phyloP scores from a whole-genome alignment of 2,888 invertebrate genomes.

The Zele albiditarsus region DNA sequence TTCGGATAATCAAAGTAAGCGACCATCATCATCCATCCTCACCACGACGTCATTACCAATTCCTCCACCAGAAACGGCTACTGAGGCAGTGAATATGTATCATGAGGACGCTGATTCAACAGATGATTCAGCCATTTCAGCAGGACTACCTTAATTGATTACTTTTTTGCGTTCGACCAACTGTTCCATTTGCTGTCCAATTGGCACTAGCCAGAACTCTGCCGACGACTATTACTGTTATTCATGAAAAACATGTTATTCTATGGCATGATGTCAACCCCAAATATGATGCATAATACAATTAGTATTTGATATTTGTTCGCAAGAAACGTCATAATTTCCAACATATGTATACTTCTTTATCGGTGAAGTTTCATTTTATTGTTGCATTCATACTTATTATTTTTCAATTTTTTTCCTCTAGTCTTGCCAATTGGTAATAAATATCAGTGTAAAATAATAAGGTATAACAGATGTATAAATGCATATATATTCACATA shows the following conservation, averaged over 20 bases:
- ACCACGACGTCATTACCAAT: slow-evolving; percentile 42
- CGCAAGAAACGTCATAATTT: not conserved
- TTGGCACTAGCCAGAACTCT: not conserved
- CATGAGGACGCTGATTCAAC: slow-evolving; percentile 58
- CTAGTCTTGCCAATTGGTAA: not conserved
- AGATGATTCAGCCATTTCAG: slow-evolving; percentile 51
- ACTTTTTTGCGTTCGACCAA: too few relatives aligned
- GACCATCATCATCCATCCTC: slow-evolving; percentile 26
- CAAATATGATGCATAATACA: not conserved
- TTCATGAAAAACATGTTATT: too few relatives aligned
- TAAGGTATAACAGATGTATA: too few relatives aligned
- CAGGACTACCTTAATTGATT: slow-evolving; percentile 46
- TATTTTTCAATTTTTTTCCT: not conserved
- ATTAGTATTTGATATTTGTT: not conserved
- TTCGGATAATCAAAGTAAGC: slow-evolving; percentile 52
- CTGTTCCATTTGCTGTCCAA: too few relatives aligned
- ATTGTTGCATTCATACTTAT: not conserved
- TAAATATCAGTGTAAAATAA: not conserved
- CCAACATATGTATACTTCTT: not conserved
- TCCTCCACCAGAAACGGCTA: slow-evolving; percentile 63
- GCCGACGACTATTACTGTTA: not conserved
- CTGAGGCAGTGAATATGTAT: slow-evolving; percentile 65
- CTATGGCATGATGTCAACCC: not conserved
- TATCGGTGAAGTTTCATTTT: not conserved
- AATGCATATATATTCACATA: not conserved